Evolutionary conservation across 2,113 vertebrate genomes (phyloP).

Genomic region (Pygoscelis adeliae): DNA sequence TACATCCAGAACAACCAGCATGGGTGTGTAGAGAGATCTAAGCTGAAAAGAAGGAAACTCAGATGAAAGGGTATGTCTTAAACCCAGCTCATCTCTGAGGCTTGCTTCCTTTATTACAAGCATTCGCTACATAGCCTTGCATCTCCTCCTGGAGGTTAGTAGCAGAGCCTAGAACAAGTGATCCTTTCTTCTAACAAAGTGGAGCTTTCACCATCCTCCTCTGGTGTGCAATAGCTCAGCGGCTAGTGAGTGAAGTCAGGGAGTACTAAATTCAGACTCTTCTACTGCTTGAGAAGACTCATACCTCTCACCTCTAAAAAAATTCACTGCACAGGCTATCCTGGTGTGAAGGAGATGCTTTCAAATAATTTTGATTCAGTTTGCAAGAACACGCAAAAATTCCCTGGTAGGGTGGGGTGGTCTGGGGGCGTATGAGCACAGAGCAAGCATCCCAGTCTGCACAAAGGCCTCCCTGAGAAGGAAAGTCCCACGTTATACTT

Average conservation of each 20-base stretch:
- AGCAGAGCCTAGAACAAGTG: background rate
- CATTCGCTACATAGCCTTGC: background rate
- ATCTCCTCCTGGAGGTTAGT: background rate
- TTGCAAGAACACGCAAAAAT: background rate
- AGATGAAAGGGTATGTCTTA: background rate
- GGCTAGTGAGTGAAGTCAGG: background rate
- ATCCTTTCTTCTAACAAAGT: background rate
- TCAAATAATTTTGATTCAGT: background rate
- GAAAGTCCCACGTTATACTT: background rate
- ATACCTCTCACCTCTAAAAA: background rate
- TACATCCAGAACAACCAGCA: background rate
- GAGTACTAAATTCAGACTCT: background rate
- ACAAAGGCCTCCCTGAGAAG: background rate
- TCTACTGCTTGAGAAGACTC: background rate
- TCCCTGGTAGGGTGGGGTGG: background rate
- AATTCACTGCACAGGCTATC: background rate
- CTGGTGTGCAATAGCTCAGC: background rate
- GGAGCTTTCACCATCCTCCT: background rate
- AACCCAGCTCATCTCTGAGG: background rate
- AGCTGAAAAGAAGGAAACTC: background rate
- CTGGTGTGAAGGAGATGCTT: background rate
- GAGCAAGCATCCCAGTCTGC: background rate
- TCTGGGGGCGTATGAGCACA: background rate
- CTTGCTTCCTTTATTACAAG: background rate
- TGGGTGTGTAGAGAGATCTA: background rate